Evolutionary conservation across 35 echinoderm and acorn worm species (phyloP), one percentile per base, ranked within the genome.

Genomic region (Chiridota heheva): DNA sequence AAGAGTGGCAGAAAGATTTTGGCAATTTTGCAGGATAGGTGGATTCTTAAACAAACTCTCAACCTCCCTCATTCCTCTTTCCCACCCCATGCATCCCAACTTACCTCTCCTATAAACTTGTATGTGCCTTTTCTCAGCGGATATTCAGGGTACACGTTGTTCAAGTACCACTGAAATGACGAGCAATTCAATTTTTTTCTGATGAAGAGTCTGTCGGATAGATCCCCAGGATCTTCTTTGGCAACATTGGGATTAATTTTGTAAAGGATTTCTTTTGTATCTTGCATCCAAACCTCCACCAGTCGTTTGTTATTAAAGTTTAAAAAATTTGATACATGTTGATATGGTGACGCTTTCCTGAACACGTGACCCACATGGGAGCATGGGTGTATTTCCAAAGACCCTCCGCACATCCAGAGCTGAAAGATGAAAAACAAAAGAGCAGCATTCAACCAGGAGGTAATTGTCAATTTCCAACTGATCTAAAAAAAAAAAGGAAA

Each of bases 111-210:
- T 89, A 98, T 98, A 62, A 77, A 80, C 29, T 86, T 87, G 69
- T 92, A 98, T 56, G 87, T 91, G 30, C 91, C 95, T 40, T 88
- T 88, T 89, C 95, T n/a, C n/a, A n/a, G n/a, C n/a, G n/a, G n/a
- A n/a, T n/a, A n/a, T n/a, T n/a, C n/a, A n/a, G n/a, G n/a, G n/a
- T n/a, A n/a, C n/a, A n/a, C n/a, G n/a, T n/a, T n/a, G n/a, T n/a
- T n/a, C n/a, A n/a, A n/a, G n/a, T n/a, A n/a, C n/a, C n/a, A n/a
- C n/a, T n/a, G n/a, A n/a, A n/a, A n/a, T n/a, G n/a, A n/a, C n/a
- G n/a, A n/a, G n/a, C n/a, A n/a, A n/a, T n/a, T n/a, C n/a, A n/a
- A n/a, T n/a, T n/a, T n/a, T n/a, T n/a, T n/a, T n/a, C n/a, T n/a
- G n/a, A n/a, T n/a, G n/a, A n/a, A n/a, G n/a, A n/a, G n/a, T n/a